A percentile compares a stretch with the other conserved stretches of the same genome.
Evolutionary conservation across 2,113 vertebrate species (phyloP).

Genomic region (Pao palembangensis): DNA sequence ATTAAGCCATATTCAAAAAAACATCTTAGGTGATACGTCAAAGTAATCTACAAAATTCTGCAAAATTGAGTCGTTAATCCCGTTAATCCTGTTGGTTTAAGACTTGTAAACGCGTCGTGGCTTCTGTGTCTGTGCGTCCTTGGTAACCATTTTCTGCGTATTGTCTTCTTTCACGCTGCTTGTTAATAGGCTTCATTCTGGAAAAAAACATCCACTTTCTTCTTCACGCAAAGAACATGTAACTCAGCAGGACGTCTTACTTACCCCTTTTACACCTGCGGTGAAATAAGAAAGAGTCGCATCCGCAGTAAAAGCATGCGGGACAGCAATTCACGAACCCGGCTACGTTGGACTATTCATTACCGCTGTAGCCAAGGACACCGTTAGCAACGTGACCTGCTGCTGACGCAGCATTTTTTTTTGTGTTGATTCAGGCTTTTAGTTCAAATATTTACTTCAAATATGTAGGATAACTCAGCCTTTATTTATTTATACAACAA

Average conservation of each 20-base stretch:
- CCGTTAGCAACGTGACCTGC: not conserved
- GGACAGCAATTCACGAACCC: conserved; percentile 22
- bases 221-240: not conserved
- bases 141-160: conserved; percentile 3
- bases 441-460: no score
- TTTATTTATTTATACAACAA: no score
- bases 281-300: not conserved
- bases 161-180: no score
- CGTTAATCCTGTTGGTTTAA: no score
- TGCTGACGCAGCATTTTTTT: not conserved
- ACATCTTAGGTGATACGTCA: no score
- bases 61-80: no score
- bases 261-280: conserved; percentile 15
- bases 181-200: no score
- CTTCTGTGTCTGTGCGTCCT: conserved; percentile 31
- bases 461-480: no score
- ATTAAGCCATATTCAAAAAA: not conserved
- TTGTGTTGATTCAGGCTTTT: no score
- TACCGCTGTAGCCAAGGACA: conserved; percentile 40
- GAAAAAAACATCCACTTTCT: not conserved
- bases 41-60: no score
- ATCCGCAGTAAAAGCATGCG: not conserved
- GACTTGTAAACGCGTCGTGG: not conserved
- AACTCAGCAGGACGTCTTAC: not conserved
- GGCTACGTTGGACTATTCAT: conserved; percentile 3